Conservation (phyloP, 2,888 invertebrate genomes). For the Antitype chi region DNA sequence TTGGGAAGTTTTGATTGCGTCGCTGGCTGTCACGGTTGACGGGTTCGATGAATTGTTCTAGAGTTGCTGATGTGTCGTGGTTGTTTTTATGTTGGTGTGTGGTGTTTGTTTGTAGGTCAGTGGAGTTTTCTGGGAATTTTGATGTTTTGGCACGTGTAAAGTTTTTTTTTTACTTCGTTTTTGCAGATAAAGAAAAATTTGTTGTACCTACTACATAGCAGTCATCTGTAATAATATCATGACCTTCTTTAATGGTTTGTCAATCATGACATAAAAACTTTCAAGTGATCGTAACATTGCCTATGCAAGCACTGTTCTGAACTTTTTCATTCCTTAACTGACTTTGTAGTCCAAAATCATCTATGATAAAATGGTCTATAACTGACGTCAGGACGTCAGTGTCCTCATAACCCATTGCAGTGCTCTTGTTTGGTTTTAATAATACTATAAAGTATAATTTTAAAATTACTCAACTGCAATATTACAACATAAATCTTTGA, state of each 20-base stretch:
- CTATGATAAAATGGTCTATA: too few relatives aligned
- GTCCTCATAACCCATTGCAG: not conserved
- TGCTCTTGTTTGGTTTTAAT: not conserved
- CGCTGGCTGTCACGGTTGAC: conserved; percentile 84
- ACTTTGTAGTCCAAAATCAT: not conserved
- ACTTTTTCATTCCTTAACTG: not conserved
- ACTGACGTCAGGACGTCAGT: not conserved
- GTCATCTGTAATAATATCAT: not conserved
- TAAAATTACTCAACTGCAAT: not conserved
- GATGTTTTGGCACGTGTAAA: not conserved
- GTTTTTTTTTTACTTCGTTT: not conserved
- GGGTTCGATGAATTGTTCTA: conserved; percentile 81
- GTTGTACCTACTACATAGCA: not conserved
- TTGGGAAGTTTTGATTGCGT: conserved; percentile 87
- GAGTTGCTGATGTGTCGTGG: conserved; percentile 67
- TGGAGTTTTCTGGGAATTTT: conserved; percentile 12
- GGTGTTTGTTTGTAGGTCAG: conserved; percentile 53
- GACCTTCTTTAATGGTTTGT: not conserved
- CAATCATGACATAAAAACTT: not conserved
- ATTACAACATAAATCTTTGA: not conserved
- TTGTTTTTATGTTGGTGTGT: conserved; percentile 71
- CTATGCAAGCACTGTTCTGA: not conserved
- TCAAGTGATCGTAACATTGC: not conserved
- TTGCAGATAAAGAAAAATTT: not conserved
- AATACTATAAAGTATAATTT: not conserved